Base-by-base conservation (phyloP, 1,140 invertebrate species). In the Camponotus floridanus region DNA sequence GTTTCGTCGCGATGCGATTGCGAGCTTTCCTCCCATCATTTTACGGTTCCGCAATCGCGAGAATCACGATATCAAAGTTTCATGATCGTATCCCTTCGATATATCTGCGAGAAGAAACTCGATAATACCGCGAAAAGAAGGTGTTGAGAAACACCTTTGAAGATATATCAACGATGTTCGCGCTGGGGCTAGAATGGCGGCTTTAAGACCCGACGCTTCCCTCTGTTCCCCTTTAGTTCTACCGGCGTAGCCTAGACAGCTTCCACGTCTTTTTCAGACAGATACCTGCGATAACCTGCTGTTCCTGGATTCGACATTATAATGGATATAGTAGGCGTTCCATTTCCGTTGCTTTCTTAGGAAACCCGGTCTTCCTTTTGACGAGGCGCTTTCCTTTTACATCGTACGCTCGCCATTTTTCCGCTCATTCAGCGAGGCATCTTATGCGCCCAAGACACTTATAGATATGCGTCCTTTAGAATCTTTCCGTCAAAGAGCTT, bases 301-400 rank as follows among this genome's bases (percentile, higher is more conserved):
- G 42, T 57, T 87, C 64, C 70, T 85, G 86, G 86, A 87, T 87
- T 87, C 81, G 81, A 87, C 84, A 87, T 87, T 85, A 87, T 81
- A 87, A 85, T 76, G 81, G 81, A 55, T 48, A 48, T 31, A 55
- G 65, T 76, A 85, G 86, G 81, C 71, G 71, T 87, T 68, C 86
- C 86, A 87, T 87, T 87, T 87, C 86, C 81, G 81, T 21, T 68
- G 61, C 76, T 86, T 65, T 86, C 84, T 86, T 45, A 81, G 74
- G 70, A 86, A 80, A 57, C 42, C 13, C 55, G 8, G 21, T 62
- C 57, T 68, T 68, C 62, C 85, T 68, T 86, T 70, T 81, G 62
- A 62, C 57, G 51, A 31, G 33, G 31, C 51, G 65, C 42, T 68
- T 70, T 11, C 33, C 57, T 48, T 51, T 48, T 86, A 67, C 48